A percentile compares a stretch with the other conserved stretches of the same genome.
phyloP scores from a whole-genome alignment of 2,797 vertebrate species.

The Spea hammondii region DNA sequence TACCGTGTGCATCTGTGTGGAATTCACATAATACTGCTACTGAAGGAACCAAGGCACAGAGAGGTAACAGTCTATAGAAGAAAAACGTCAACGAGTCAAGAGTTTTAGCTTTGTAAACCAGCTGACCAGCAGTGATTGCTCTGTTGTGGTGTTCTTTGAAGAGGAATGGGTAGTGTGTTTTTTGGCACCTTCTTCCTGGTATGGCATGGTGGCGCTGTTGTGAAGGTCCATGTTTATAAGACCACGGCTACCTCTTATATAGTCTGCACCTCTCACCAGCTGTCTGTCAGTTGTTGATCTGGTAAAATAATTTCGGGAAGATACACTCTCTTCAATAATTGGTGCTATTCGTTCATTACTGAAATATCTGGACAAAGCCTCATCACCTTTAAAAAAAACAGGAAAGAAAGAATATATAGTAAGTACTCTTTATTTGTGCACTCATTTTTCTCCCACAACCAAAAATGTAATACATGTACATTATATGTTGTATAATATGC shows the following conservation, averaged over 20 bases:
- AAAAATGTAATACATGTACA: not conserved
- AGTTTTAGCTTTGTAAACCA: constrained; percentile 85
- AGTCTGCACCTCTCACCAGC: constrained; percentile 81
- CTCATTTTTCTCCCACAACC: not conserved
- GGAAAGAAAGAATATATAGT: not conserved
- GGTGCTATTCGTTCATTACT: constrained; percentile 87
- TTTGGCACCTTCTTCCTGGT: constrained; percentile 77
- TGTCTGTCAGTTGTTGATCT: constrained; percentile 69
- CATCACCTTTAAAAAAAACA: constrained; percentile 68
- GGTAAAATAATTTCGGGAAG: constrained; percentile 70
- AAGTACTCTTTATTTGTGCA: not conserved
- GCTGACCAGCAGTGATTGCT: constrained; percentile 80
- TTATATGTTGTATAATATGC: too few relatives aligned
- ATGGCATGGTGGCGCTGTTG: constrained; percentile 83
- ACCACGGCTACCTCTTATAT: constrained; percentile 83
- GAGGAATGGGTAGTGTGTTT: constrained; percentile 63
- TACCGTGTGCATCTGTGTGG: not conserved
- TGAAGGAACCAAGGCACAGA: constrained; percentile 34
- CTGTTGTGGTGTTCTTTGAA: constrained; percentile 75
- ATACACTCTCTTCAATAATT: constrained; percentile 80
- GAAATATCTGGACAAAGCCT: constrained; percentile 79
- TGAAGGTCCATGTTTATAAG: constrained; percentile 81
- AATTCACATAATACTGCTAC: constrained; percentile 35
- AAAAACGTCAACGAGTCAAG: constrained; percentile 81
- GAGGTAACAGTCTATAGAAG: constrained; percentile 29